These are phyloP conservation scores for Hypsibius dujardini DNA, from an alignment of 1,140 invertebrate genomes.

Conservation along the genomic window DNA sequence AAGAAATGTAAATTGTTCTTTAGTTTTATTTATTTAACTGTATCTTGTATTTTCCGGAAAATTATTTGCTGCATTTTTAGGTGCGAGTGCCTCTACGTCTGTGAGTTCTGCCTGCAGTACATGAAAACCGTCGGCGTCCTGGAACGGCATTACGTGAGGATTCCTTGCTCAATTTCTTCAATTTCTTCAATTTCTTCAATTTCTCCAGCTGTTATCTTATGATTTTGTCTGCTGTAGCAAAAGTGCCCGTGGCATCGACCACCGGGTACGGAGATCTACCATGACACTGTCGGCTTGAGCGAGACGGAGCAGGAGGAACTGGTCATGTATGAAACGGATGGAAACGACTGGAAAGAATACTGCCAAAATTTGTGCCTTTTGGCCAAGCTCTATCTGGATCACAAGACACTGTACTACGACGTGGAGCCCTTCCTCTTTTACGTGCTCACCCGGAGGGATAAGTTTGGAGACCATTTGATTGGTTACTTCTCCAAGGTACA, in stretches of 20 bases:
- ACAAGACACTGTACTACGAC: conserved; percentile 95
- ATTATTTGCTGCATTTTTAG: too few relatives aligned
- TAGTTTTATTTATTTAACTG: too few relatives aligned
- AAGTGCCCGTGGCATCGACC: conserved; percentile 85
- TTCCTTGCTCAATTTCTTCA: too few relatives aligned
- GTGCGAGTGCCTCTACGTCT: too few relatives aligned
- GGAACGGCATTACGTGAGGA: too few relatives aligned
- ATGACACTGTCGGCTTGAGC: not conserved
- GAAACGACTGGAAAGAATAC: conserved; percentile 90
- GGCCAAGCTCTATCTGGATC: conserved; percentile 90
- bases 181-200: too few relatives aligned
- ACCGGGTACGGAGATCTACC: conserved; percentile 89
- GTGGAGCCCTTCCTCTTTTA: conserved; percentile 97
- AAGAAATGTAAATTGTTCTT: too few relatives aligned
- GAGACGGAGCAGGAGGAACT: conserved; percentile 45
- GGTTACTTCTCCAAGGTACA: conserved; percentile 40
- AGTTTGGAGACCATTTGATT: conserved; percentile 42
- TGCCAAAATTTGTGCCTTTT: conserved; percentile 93
- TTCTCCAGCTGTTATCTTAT: too few relatives aligned
- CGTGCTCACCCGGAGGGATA: conserved; percentile 79
- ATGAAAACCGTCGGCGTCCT: too few relatives aligned
- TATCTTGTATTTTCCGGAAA: too few relatives aligned
- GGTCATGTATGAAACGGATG: conserved; percentile 71
- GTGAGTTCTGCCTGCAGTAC: too few relatives aligned
- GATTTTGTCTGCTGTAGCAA: conserved; percentile 27